Evolutionary conservation across 2,113 vertebrate genomes (phyloP), one percentile per base, ranked within the genome.

Genomic region (Hassar affinis): DNA sequence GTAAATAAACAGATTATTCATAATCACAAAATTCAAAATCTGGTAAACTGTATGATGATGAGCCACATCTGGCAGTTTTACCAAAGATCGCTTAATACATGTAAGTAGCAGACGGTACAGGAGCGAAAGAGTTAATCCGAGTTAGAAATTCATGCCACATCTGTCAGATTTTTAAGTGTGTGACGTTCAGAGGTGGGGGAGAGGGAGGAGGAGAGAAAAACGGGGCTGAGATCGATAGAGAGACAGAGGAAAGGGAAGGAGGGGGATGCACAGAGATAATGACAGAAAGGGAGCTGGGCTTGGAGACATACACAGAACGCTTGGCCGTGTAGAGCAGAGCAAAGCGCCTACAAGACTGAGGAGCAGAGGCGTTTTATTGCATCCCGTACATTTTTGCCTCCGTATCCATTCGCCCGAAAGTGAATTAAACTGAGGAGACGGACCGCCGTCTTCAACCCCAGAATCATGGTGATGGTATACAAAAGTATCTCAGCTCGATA

Each of bases 71-170:
- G 33, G 54, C 7, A 61, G 64, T 80, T 75, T 69, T 61, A 12
- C 74, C 56, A 57, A 68, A 85, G 22, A 81, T 81, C 52, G 2
- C 25, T 77, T 14, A 25, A 84, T 56, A 49, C 14, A 66, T 18
- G 78, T 78, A 57, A 81, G 38, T 61, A 47, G 47, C 27, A 88
- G 72, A 56, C 30, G 30, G 74, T 78, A 52, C 87, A 83, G 88
- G 79, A 89, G 87, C 80, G 94, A 94, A 94, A 91, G 94, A 92
- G 94, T 94, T 94, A 94, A 95, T 93, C 91, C 92, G 92, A 94
- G 94, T 92, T 94, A 92, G 94, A 93, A 94, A 94, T 94, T 94
- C 93, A 93, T 93, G 92, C 93, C 93, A 93, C 94, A 94, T 94
- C 94, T 94, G 94, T 95, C 94, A 94, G 94, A 94, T 94, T 94